Evolutionary conservation across 1,140 invertebrate genomes (phyloP), one percentile per base, ranked within the genome.

Genomic region (Brachionus rotundiformis): DNA sequence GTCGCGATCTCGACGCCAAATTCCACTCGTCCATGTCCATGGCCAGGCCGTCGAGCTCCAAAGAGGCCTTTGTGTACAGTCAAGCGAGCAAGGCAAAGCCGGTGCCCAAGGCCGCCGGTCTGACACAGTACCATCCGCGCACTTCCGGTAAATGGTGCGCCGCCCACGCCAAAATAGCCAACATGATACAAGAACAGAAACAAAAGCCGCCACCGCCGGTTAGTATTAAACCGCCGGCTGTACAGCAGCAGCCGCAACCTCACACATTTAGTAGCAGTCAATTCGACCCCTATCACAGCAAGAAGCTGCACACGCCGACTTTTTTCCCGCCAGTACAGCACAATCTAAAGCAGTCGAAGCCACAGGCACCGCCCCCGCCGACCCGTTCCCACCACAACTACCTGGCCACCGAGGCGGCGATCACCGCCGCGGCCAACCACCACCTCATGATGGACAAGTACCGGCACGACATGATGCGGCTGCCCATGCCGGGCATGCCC

Each of bases 91-190:
- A 49, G 16, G 47, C 19, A 3, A 49, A 49, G 47, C 47, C 47
- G 1, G 16, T 23, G 5, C n/a, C 8, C 7, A 39, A 39, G 16
- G 47, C 47, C n/a, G 16, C 68, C 19, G 19, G 39, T 19, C 19
- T 73, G 8, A 11, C 39, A 3, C 68, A 73, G n/a, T 73, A 73
- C 13, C 11, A 39, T 10, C 68, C 68, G 6, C 16, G 47, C 49
- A 79, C 76, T 19, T 39, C 23, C 47, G 76, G 76, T 16, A 79
- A 79, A 31, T 79, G 76, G 76, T 79, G 76, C 54, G 76, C 76
- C 6, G 33, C 36, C 3, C 76, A 79, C 29, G 76, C 31, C 54
- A 59, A 63, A 79, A 33, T 79, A 39, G 76, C 76, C 44, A 25
- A 79, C 54, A 79, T 79, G 76, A 79, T 79, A 7, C 11, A 19